phyloP scores from a whole-genome alignment of 2,797 vertebrate genomes.

The Tokudaia muenninki region DNA sequence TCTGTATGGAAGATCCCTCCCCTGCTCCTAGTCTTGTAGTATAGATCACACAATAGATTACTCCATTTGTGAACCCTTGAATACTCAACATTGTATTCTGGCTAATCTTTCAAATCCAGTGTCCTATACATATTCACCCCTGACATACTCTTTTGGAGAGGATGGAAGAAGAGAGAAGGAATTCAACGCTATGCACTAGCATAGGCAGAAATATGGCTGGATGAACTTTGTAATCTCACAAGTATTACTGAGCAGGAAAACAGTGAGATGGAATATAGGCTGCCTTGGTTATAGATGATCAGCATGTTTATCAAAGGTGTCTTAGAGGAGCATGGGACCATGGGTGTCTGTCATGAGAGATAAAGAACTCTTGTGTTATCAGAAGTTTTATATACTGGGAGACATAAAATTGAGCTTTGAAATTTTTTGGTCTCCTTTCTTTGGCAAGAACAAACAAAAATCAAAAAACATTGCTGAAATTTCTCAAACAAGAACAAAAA shows the following conservation, averaged over 20 bases:
- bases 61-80: neutral
- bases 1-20: neutral
- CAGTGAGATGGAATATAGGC: neutral
- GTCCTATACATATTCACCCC: neutral
- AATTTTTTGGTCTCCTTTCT: neutral
- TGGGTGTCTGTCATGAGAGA: neutral
- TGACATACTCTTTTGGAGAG: neutral
- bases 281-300: neutral
- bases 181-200: neutral
- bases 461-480: neutral
- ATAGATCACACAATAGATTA: fast-evolving
- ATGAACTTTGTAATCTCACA: neutral
- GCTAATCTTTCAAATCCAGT: neutral
- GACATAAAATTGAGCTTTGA: neutral
- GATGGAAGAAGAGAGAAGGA: neutral
- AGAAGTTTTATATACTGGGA: neutral
- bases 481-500: neutral
- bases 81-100: neutral
- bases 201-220: neutral
- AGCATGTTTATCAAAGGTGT: neutral
- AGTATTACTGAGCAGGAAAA: neutral
- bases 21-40: fast-evolving
- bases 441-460: neutral
- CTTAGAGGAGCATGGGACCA: neutral
- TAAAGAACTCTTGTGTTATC: neutral